Evolutionary conservation across 2,113 vertebrate species (phyloP), one percentile per base, ranked within the genome.

Genomic region (Dicerorhinus sumatrensis): DNA sequence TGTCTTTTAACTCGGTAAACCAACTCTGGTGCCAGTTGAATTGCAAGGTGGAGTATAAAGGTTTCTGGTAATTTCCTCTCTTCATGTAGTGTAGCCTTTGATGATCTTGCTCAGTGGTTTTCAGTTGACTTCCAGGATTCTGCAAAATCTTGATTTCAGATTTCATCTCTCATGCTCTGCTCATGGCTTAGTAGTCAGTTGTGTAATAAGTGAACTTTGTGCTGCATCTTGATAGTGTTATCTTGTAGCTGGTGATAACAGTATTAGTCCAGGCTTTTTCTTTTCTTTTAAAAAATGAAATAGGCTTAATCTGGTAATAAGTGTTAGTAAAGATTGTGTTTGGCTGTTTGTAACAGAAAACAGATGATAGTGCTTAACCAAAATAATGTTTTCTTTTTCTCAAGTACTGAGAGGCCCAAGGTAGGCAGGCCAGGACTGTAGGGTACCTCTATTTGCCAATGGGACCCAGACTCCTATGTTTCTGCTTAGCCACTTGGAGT

Each of bases 91-190:
- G 20, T 54, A 54, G 25, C 3, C 46, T 88, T 58, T 70, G 87
- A 48, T 51, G 62, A 31, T 76, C 31, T 91, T 91, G 65, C 58
- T 91, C 4, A 31, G 33, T 65, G 29, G 20, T 46, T 87, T 93
- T 96, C 67, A 65, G 2, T 42, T 96, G 65, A 21, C n/a, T 92
- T 93, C 63, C 12, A 86, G 89, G 72, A 96, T 69, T 94, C 67
- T 73, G 27, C 48, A 75, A 42, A 95, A 77, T 42, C 56, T 81
- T 94, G 62, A 89, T 83, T 97, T 93, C 31, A 54, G 5, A 76
- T 96, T 95, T 94, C 42, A 48, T 86, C 42, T 56, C 51, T 85
- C 14, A 21, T 84, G 62, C 48, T 94, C 2, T 92, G 25, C 39
- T 93, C 70, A 21, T 77, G 69, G n/a, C 36, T 93, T 84, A 46